Conservation (phyloP, 2,888 invertebrate species). For the Sussaba pulchella region DNA sequence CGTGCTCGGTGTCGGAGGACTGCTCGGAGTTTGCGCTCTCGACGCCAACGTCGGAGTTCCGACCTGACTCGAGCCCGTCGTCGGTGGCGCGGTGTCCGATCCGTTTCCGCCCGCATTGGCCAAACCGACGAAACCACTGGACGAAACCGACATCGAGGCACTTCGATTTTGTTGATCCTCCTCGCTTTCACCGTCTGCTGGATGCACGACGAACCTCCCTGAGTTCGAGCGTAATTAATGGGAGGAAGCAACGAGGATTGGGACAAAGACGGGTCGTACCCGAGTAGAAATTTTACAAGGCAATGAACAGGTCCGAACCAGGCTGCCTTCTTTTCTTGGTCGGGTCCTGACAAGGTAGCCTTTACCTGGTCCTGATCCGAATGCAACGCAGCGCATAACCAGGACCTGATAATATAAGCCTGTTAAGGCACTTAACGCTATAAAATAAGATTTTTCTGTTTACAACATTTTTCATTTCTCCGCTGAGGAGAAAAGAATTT, state of each 20-base stretch:
- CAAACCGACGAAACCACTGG: conserved; percentile 10
- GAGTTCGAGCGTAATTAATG: conserved; percentile 76
- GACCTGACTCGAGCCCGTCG: conserved; percentile 71
- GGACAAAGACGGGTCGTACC: conserved; percentile 10
- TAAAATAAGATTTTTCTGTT: too few relatives aligned
- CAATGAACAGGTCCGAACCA: too few relatives aligned
- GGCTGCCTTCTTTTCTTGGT: too few relatives aligned
- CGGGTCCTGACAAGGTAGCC: too few relatives aligned
- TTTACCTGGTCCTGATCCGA: too few relatives aligned
- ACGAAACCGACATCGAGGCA: conserved; percentile 27
- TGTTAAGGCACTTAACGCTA: too few relatives aligned
- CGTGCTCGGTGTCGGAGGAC: conserved; percentile 78
- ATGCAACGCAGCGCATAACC: too few relatives aligned
- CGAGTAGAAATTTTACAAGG: too few relatives aligned
- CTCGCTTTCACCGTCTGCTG: conserved; percentile 82
- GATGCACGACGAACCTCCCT: conserved; percentile 84
- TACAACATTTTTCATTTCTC: too few relatives aligned
- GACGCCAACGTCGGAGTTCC: conserved; percentile 77
- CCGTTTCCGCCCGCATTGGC: conserved; percentile 28
- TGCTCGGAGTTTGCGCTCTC: conserved; percentile 77
- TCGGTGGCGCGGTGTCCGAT: conserved; percentile 47
- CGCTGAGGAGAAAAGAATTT: too few relatives aligned
- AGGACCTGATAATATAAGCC: too few relatives aligned
- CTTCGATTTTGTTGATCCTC: conserved; percentile 68
- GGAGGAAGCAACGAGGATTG: conserved; percentile 18